These are phyloP conservation scores for Ryuthela nishihirai DNA, from an alignment of 2,888 invertebrate genomes.

Conservation along the genomic window DNA sequence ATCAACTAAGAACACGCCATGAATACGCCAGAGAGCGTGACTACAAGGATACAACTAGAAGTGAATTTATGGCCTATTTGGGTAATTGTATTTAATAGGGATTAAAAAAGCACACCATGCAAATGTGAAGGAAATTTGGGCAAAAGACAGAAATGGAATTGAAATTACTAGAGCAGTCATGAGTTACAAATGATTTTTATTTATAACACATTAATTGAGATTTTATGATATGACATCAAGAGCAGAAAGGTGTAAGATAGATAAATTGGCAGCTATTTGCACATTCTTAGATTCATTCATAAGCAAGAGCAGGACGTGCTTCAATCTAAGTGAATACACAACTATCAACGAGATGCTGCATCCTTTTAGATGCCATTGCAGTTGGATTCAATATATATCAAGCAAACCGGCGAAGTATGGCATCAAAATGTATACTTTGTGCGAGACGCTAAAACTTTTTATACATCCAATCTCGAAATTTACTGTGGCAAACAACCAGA, in stretches of 20 bases:
- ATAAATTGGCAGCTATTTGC: neutral
- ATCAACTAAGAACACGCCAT: too few species aligned
- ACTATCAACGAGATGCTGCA: slow-evolving; percentile 47
- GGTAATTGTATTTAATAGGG: neutral
- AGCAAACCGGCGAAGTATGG: slow-evolving; percentile 48
- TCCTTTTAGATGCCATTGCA: slow-evolving; percentile 42
- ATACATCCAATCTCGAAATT: neutral
- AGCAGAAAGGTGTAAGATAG: neutral
- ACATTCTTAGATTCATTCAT: slow-evolving; percentile 21
- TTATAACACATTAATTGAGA: neutral
- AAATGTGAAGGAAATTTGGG: neutral
- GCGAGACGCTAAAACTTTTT: slow-evolving; percentile 43
- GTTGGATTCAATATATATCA: slow-evolving; percentile 44
- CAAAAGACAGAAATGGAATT: neutral
- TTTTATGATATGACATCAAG: neutral
- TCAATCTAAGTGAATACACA: slow-evolving; percentile 37
- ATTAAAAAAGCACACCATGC: neutral
- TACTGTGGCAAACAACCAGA: neutral
- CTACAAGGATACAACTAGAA: neutral
- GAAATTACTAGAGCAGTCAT: neutral
- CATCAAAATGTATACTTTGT: slow-evolving; percentile 47
- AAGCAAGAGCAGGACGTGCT: slow-evolving; percentile 37
- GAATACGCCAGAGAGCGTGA: neutral
- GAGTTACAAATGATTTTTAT: neutral
- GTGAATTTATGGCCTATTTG: neutral